These are phyloP conservation scores for Dasypolia templi DNA, from an alignment of 2,888 invertebrate genomes.

Conservation along the genomic window DNA sequence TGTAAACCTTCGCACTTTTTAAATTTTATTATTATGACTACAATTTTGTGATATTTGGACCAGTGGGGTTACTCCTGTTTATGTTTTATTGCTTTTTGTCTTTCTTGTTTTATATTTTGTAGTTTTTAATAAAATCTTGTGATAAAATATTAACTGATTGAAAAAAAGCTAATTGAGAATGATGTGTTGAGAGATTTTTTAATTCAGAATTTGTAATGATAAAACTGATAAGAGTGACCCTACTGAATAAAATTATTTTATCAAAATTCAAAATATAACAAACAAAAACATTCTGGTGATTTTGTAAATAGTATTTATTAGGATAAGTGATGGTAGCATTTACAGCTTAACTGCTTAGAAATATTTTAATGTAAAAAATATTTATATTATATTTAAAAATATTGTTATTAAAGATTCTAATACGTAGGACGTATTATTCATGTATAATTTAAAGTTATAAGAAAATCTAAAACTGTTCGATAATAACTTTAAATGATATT, in stretches of 20 bases:
- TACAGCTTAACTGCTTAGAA: constrained; percentile 87
- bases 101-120: constrained; percentile 28
- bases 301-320: constrained; percentile 90
- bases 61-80: constrained; percentile 54
- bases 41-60: constrained; percentile 62
- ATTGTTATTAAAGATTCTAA: constrained; percentile 85
- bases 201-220: constrained; percentile 20
- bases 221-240: constrained; percentile 51
- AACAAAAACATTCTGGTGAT: constrained; percentile 86
- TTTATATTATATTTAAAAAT: constrained; percentile 89
- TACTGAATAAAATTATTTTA: constrained; percentile 43
- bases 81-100: constrained; percentile 20
- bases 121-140: constrained; percentile 40
- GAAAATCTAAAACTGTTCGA: constrained; percentile 37
- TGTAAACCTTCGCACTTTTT: constrained; percentile 52
- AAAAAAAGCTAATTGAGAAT: constrained; percentile 19
- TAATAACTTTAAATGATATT: constrained; percentile 60
- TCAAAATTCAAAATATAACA: constrained; percentile 64
- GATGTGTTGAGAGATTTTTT: constrained; percentile 18
- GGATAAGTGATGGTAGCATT: constrained; percentile 88
- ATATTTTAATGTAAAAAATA: constrained; percentile 89
- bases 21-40: constrained; percentile 55
- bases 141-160: constrained; percentile 44
- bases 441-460: constrained; percentile 66
- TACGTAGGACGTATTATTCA: constrained; percentile 83